Evolutionary conservation across 2,113 vertebrate genomes (phyloP).

Genomic region (Craseonycteris thonglongyai): DNA sequence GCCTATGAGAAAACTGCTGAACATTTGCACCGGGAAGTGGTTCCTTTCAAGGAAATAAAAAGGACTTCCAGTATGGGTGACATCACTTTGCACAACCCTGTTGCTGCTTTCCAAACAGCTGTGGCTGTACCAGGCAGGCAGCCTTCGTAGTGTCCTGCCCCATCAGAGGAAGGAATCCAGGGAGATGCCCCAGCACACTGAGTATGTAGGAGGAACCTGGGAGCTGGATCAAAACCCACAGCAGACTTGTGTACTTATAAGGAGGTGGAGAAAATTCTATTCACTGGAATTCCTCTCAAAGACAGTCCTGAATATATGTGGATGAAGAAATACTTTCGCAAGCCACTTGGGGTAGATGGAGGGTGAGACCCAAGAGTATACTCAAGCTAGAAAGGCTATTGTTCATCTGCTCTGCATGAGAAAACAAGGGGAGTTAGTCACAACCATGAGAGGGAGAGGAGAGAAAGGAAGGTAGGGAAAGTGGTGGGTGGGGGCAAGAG

Average conservation of each 20-base stretch:
- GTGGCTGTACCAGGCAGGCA: not conserved
- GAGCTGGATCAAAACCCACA: not conserved
- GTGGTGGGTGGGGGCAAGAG: not conserved
- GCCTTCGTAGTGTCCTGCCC: not conserved
- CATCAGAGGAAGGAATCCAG: not conserved
- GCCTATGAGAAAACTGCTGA: not conserved
- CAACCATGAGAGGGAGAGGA: not conserved
- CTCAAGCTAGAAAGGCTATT: slow-evolving; percentile 24
- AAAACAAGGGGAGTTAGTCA: not conserved
- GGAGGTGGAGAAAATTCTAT: not conserved
- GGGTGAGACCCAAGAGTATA: slow-evolving; percentile 25
- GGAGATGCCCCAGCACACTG: not conserved
- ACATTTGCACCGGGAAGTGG: not conserved
- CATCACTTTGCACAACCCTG: not conserved
- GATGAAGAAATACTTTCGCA: slow-evolving; percentile 20
- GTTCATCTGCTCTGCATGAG: slow-evolving; percentile 20
- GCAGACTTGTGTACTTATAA: not conserved
- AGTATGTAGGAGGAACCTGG: not conserved
- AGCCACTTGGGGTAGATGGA: slow-evolving; percentile 10
- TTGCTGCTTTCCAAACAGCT: not conserved
- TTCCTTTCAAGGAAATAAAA: not conserved
- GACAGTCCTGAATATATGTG: not conserved
- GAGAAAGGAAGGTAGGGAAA: not conserved
- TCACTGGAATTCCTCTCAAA: slow-evolving; percentile 20
- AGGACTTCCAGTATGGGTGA: not conserved